Evolutionary conservation across 2,888 invertebrate species (phyloP).

Genomic region (Linhomoeus sp.): DNA sequence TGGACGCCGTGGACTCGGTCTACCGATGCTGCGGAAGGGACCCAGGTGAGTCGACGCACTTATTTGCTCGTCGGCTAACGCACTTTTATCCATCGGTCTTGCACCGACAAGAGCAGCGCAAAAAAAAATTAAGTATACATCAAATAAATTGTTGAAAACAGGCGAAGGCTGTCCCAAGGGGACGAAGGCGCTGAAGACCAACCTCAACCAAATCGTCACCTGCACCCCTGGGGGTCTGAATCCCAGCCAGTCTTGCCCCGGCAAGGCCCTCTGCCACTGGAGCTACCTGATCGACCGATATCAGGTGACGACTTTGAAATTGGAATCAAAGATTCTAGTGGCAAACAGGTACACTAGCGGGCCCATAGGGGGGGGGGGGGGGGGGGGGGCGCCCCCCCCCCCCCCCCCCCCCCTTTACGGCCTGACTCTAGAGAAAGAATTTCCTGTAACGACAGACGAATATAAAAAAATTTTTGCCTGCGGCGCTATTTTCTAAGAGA

Average conservation of each 20-base stretch:
- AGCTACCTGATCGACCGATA: conserved; percentile 17
- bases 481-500: too few relatives aligned
- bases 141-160: neutral
- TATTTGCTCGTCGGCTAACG: neutral
- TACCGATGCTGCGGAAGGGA: conserved; percentile 13
- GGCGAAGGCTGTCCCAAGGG: conserved; percentile 13
- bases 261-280: conserved; percentile 13
- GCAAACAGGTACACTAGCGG: too few relatives aligned
- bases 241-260: conserved; percentile 8
- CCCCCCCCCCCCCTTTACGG: too few relatives aligned
- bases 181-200: conserved; percentile 6
- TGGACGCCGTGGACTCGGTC: conserved; percentile 10
- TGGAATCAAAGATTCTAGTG: too few relatives aligned
- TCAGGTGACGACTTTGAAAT: too few relatives aligned
- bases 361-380: too few relatives aligned
- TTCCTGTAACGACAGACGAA: too few relatives aligned
- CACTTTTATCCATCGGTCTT: neutral
- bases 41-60: conserved; percentile 5
- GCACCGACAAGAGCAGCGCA: neutral
- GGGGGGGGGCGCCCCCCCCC: too few relatives aligned
- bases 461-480: too few relatives aligned
- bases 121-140: neutral
- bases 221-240: conserved; percentile 9
- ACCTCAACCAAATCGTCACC: conserved; percentile 6
- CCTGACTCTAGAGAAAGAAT: too few relatives aligned